Evolutionary conservation across 1,140 invertebrate genomes (phyloP), one percentile per base, ranked within the genome.

Genomic region (Trichonephila inaurata): DNA sequence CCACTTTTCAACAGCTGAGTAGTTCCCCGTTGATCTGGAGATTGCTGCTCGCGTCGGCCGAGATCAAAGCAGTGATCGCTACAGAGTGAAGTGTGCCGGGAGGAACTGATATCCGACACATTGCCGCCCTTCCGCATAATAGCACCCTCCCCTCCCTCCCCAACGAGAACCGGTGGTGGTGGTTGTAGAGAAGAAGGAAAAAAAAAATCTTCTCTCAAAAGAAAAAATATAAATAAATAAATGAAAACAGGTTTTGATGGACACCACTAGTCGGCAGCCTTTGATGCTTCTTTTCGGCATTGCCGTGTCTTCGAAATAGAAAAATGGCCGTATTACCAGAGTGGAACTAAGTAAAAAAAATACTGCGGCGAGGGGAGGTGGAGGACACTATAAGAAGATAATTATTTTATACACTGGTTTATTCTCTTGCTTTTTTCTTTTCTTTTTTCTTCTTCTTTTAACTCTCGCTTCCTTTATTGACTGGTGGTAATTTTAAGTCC

Each of bases 161-260:
- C 69, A 72, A 72, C 87, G 10, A 72, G 61, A 28, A 64, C 51
- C 21, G 51, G 3, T 14, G 12, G 72, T 33, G 33, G 24, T 28
- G 28, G 72, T 40, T 16, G 72, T 12, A n/a, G 33, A 66, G 16
- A 21, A 28, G 40, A 44, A 66, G 7, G 3, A 82, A 90, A 90
- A 61, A 64, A 61, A 21, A 12, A 81, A 8, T 18, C 18, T 14
- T 16, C 19, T 19, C 51, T 12, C 21, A 24, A 40, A 24, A 66
- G 28, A 81, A 81, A 62, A n/a, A 58, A n/a, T 44, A 64, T 44
- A 83, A 82, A 83, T 64, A 91, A 91, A 91, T 91, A 91, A 91
- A 91, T 66, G 28, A 91, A 83, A 82, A 91, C 60, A 83, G 60
- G 72, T 82, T 91, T 91, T 91, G 90, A 91, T 91, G 90, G 90